phyloP scores from a whole-genome alignment of 2,888 invertebrate genomes.

The Heliothis peltigera region DNA sequence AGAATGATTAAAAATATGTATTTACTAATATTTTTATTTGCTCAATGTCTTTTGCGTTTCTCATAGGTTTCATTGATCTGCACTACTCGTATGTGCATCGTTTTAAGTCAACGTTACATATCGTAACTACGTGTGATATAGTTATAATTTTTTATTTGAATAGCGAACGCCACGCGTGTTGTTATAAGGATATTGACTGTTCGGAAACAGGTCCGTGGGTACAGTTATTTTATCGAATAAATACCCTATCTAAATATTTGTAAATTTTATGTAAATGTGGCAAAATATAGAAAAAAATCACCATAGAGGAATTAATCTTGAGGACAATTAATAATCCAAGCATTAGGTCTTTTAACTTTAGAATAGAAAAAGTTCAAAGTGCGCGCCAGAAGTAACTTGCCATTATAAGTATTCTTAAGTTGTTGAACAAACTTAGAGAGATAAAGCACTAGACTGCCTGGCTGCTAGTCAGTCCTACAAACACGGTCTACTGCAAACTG shows the following conservation, averaged over 20 bases:
- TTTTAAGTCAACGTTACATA: slow-evolving; percentile 27
- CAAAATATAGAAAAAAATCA: slow-evolving; percentile 55
- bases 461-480: slow-evolving; percentile 16
- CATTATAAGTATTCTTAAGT: slow-evolving; percentile 14
- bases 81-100: too few species aligned
- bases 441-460: slow-evolving; percentile 20
- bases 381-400: neutral
- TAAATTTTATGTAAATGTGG: slow-evolving; percentile 48
- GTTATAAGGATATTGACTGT: slow-evolving; percentile 80
- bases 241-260: slow-evolving; percentile 47
- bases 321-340: neutral
- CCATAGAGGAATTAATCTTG: slow-evolving; percentile 46
- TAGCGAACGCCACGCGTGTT: slow-evolving; percentile 37
- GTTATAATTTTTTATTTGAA: slow-evolving; percentile 43
- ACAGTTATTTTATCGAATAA: slow-evolving; percentile 74
- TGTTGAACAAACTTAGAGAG: slow-evolving; percentile 17
- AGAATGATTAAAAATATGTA: too few species aligned
- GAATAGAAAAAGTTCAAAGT: slow-evolving; percentile 8
- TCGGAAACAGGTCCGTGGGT: slow-evolving; percentile 70
- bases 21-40: neutral
- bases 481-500: slow-evolving; percentile 12
- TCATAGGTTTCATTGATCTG: too few species aligned
- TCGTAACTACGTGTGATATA: slow-evolving; percentile 31
- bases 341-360: slow-evolving; percentile 1
- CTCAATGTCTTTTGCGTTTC: too few species aligned